Percentiles rank a stretch among this genome's conserved stretches.
Conservation (phyloP, 2,113 vertebrate species). For the Nycticryphes semicollaris region DNA sequence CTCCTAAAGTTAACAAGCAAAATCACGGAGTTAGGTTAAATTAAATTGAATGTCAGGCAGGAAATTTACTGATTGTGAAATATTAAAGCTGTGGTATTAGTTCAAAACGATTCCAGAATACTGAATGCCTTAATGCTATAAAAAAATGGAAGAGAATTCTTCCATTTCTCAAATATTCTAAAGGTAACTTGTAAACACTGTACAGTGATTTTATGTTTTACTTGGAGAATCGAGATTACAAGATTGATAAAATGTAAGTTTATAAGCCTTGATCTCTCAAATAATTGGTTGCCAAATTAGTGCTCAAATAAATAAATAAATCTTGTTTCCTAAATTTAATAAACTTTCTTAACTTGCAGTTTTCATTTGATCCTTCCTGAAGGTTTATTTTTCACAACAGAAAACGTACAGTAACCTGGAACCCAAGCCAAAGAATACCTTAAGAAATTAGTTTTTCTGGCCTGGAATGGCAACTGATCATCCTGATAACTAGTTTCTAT, state of each 20-base stretch:
- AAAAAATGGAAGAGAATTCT: background rate
- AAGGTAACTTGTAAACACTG: background rate
- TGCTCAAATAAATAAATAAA: background rate
- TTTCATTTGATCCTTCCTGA: background rate
- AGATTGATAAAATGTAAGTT: background rate
- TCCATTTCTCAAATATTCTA: background rate
- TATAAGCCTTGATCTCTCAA: background rate
- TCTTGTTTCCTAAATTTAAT: background rate
- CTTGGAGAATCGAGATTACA: background rate
- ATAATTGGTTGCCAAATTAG: background rate
- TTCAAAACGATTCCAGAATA: background rate
- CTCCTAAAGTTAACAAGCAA: conserved; percentile 32
- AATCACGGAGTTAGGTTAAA: background rate
- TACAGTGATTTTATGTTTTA: background rate
- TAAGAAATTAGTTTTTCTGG: background rate
- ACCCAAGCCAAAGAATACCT: background rate
- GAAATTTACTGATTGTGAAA: background rate
- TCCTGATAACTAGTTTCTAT: background rate
- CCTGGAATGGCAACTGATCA: background rate
- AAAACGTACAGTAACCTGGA: background rate
- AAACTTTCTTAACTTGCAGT: background rate
- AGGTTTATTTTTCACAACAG: background rate
- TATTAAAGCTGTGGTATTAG: background rate
- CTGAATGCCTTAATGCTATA: background rate
- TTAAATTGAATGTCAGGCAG: background rate